These are phyloP conservation scores for Bruchidius siliquastri DNA, from an alignment of 2,888 invertebrate genomes.

Conservation along the genomic window DNA sequence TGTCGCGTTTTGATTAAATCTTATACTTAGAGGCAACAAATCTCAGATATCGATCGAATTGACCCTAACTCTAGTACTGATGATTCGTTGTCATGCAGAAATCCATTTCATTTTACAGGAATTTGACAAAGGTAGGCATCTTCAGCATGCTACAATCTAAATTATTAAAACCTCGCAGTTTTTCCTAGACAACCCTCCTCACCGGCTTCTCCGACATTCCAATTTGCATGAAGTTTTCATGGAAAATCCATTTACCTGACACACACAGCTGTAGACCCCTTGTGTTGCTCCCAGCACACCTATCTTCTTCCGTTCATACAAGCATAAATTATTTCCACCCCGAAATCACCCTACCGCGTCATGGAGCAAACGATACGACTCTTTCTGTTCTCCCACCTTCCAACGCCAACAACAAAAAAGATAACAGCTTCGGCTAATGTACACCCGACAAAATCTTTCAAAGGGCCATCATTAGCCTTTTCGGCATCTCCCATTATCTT, in stretches of 20 bases:
- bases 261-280: neutral
- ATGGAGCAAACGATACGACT: neutral
- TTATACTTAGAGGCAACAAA: no score
- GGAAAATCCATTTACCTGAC: neutral
- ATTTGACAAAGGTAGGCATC: no score
- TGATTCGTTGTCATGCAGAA: no score
- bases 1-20: no score
- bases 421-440: neutral
- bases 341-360: neutral
- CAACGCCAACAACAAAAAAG: neutral
- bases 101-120: no score
- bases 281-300: neutral
- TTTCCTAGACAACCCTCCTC: neutral
- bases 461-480: neutral
- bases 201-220: neutral
- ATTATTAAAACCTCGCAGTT: no score
- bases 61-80: no score
- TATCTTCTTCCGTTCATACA: neutral
- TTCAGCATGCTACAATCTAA: no score
- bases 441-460: neutral
- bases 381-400: neutral
- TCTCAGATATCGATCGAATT: no score
- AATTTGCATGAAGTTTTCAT: neutral
- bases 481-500: neutral
- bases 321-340: neutral